A percentile compares a stretch with the other conserved stretches of the same genome.
Evolutionary conservation across 2,797 vertebrate genomes (phyloP).

Genomic region (Thunnus albacares): DNA sequence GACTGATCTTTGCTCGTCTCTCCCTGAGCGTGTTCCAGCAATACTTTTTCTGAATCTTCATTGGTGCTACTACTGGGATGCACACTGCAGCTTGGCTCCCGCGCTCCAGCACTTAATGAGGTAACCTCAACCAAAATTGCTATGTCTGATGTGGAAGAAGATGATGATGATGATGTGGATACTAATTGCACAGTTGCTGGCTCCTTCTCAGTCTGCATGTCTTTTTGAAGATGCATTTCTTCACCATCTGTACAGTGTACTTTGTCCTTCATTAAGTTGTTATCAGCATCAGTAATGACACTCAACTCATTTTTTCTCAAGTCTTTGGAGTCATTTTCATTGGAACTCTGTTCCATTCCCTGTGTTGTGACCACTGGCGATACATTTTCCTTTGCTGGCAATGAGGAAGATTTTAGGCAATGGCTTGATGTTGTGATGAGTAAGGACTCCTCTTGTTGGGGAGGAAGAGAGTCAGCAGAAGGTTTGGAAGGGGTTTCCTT

Average conservation of each 20-base stretch:
- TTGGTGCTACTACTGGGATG: background rate
- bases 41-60: background rate
- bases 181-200: slow-evolving; percentile 14
- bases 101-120: slow-evolving; percentile 16
- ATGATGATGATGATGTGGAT: background rate
- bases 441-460: slow-evolving; percentile 23
- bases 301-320: slow-evolving; percentile 10
- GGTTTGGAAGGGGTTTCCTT: slow-evolving; percentile 13
- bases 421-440: slow-evolving; percentile 18
- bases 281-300: background rate
- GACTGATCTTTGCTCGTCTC: slow-evolving; percentile 34
- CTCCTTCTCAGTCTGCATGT: slow-evolving; percentile 29
- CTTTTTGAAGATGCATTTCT: slow-evolving; percentile 30
- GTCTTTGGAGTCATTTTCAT: slow-evolving; percentile 28
- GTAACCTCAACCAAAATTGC: background rate
- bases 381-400: slow-evolving; percentile 8
- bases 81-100: background rate
- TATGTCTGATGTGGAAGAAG: slow-evolving; percentile 27
- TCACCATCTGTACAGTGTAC: background rate
- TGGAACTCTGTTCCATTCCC: slow-evolving; percentile 23
- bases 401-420: slow-evolving; percentile 10
- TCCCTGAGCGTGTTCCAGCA: slow-evolving; percentile 25
- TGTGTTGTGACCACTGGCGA: slow-evolving; percentile 4
- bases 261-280: background rate
- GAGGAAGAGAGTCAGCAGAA: slow-evolving; percentile 2